Evolutionary conservation across 2,113 vertebrate genomes (phyloP).

Genomic region (Erythrolamprus reginae): DNA sequence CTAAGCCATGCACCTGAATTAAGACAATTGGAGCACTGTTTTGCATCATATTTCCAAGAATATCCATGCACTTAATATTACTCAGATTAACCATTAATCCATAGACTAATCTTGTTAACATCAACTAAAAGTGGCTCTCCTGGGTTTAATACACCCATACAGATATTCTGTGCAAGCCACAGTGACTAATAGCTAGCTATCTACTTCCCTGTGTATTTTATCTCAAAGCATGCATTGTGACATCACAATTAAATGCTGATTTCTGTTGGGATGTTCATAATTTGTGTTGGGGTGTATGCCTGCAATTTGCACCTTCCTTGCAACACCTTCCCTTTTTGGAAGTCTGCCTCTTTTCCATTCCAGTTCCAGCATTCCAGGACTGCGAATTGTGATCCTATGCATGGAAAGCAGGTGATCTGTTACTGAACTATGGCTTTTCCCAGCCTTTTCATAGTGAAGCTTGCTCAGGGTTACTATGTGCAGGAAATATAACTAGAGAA

Average conservation of each 20-base stretch:
- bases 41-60: not conserved
- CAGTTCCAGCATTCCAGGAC: not conserved
- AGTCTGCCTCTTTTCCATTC: not conserved
- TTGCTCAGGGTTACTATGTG: not conserved
- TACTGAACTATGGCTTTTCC: not conserved
- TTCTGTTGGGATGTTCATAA: not conserved
- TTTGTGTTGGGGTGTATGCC: not conserved
- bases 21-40: not conserved
- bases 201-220: not conserved
- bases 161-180: not conserved
- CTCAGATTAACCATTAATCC: not conserved
- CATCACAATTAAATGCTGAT: not conserved
- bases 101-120: not conserved
- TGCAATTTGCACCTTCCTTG: not conserved
- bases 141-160: not conserved
- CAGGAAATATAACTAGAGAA: not conserved
- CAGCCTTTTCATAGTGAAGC: not conserved
- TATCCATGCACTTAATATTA: not conserved
- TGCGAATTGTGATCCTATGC: not conserved
- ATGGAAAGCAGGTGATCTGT: not conserved
- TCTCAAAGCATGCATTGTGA: not conserved
- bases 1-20: not conserved
- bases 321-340: not conserved
- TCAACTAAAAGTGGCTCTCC: not conserved
- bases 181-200: not conserved